Evolutionary conservation across 2,888 invertebrate species (phyloP), one percentile per base, ranked within the genome.

Genomic region (Chelonus formosanus): DNA sequence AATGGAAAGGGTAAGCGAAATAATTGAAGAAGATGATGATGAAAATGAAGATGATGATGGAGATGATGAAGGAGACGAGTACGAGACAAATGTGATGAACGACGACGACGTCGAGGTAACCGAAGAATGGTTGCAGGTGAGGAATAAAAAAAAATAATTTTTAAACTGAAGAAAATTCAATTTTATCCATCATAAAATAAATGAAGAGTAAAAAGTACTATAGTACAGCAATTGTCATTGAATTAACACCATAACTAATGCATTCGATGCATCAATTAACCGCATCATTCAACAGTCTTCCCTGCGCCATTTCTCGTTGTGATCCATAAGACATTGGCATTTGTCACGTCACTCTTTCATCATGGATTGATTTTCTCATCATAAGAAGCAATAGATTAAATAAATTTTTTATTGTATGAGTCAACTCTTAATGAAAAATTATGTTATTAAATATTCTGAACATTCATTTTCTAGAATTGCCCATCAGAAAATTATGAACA

Each of bases 401-500:
- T 20, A 1, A 20, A 20, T 20, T 20, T 20, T 20, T 20, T 20
- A 20, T 20, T 1, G 20, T 20, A 20, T 20, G 20, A 20, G 20
- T 20, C 2, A 20, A 20, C 2, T 20, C 20, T 20, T 20, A 20
- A 20, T 20, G 20, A 20, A 20, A 20, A 20, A 20, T 20, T 20
- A 20, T 20, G 2, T 20, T 20, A 20, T 20, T 20, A 20, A 20
- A 40, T 32, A 34, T 31, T 35, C 20, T 20, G 35, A 55, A 54
- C 36, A 56, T 59, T 32, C 6, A 48, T n/a, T 47, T 52, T 47
- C 10, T 65, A 85, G 85, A 80, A 79, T 48, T 85, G 84, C 68
- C 84, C 86, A 0, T 70, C 73, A 50, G 88, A 89, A 58, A 84
- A 84, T 10, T 87, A 87, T 65, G 86, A 86, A 1, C 81, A 84